Evolutionary conservation across 2,888 invertebrate species (phyloP).

Genomic region (Dromius quadrimaculatus): DNA sequence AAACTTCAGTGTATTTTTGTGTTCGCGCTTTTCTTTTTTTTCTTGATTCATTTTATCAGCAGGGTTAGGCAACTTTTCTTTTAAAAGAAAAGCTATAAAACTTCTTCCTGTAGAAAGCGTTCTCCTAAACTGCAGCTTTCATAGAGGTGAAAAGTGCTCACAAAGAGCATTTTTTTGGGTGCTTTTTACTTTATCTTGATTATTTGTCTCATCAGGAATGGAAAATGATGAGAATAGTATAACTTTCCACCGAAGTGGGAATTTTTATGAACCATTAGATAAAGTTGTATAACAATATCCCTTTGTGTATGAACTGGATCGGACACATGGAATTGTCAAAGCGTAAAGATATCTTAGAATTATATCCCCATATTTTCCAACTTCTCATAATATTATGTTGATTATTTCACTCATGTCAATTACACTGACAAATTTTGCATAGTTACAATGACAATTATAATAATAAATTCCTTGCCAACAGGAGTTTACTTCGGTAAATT

Average conservation of each 20-base stretch:
- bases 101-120: conserved; percentile 39
- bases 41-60: conserved; percentile 47
- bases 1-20: conserved; percentile 38
- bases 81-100: conserved; percentile 50
- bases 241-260: neutral
- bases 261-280: neutral
- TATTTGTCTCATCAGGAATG: conserved; percentile 37
- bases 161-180: conserved; percentile 24
- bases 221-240: conserved; percentile 35
- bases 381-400: neutral
- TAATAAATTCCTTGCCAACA: too few relatives aligned
- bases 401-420: too few relatives aligned
- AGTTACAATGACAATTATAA: neutral
- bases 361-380: neutral
- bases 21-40: conserved; percentile 23
- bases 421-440: neutral
- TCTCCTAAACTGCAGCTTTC: conserved; percentile 44
- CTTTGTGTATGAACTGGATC: too few relatives aligned
- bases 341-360: neutral
- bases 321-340: neutral
- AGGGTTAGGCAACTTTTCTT: conserved; percentile 46
- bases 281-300: conserved; percentile 17
- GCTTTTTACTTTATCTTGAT: conserved; percentile 31
- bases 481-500: too few relatives aligned
- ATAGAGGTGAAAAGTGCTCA: conserved; percentile 36